Evolutionary conservation across 2,113 vertebrate genomes (phyloP), one percentile per base, ranked within the genome.

Genomic region (Tretioscincus oriximinensis): DNA sequence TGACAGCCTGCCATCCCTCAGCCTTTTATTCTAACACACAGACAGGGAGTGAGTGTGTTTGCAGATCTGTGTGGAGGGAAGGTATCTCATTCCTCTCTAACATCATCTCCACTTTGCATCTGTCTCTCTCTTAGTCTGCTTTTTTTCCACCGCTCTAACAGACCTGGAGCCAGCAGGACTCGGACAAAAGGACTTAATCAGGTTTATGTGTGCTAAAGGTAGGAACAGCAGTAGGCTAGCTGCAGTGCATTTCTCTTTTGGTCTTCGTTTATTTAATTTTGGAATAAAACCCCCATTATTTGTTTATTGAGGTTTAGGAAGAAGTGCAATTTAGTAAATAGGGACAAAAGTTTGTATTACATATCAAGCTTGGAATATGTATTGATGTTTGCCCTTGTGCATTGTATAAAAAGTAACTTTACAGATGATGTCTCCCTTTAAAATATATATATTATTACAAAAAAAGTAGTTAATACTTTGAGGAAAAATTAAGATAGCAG

Each of bases 21-120:
- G 96, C 97, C 97, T 98, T 99, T 99, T 99, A 98, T 99, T 99
- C 97, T 98, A 97, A 97, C 97, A 97, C 98, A 97, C 97, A 99
- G 98, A 97, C 98, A 98, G 97, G 96, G 97, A 99, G 98, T 95
- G 96, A 96, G 96, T 96, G 96, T 97, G 94, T 97, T 96, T 96
- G 92, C 96, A 95, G 96, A 96, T 97, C 97, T 96, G 97, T 97
- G 96, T 95, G 96, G 75, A 81, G 97, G 97, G 97, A 97, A 98
- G 98, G 97, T 97, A 98, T 97, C 97, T 98, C 97, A 95, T 97
- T 98, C 97, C 97, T 98, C 97, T 97, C 97, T 96, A 98, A 98
- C 98, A 99, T 98, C 98, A 97, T 97, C 97, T 98, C 97, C 97
- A 98, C 98, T 98, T 96, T 98, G 98, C 98, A 99, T 99, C 98